Conservation (phyloP, 2,113 vertebrate species). For the Benitochromis conjunctus region DNA sequence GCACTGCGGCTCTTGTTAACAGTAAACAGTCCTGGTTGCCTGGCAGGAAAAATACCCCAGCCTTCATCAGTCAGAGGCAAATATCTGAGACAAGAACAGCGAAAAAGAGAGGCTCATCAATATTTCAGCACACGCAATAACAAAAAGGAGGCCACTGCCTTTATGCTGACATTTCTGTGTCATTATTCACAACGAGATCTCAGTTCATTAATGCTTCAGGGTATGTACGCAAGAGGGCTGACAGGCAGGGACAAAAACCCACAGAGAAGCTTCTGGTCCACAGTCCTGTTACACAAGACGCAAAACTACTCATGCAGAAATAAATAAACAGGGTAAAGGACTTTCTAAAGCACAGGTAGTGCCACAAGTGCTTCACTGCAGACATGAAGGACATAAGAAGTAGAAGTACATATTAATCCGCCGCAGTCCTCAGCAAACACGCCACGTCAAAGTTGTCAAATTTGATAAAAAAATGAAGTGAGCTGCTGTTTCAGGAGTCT, state of each 20-base stretch:
- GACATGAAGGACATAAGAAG: not conserved
- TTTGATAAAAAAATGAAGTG: not conserved
- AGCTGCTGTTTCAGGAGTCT: not conserved
- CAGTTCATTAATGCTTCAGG: not conserved
- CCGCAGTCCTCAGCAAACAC: not conserved
- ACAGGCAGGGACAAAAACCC: not conserved
- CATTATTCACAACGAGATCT: not conserved
- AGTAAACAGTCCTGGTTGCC: constrained; percentile 15
- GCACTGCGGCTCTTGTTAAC: not conserved
- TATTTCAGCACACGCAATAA: constrained; percentile 17
- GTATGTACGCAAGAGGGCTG: not conserved
- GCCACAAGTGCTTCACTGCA: not conserved
- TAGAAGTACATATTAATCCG: not conserved
- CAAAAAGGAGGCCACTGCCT: constrained; percentile 15
- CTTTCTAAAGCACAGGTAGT: not conserved
- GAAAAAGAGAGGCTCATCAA: constrained; percentile 8
- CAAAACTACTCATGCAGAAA: not conserved
- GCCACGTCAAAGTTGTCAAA: not conserved
- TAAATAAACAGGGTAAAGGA: not conserved
- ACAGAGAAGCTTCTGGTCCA: not conserved
- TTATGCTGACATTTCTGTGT: constrained; percentile 1
- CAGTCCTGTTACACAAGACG: not conserved
- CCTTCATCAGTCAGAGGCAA: constrained; percentile 12
- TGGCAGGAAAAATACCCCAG: not conserved
- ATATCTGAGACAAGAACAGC: not conserved